Evolutionary conservation across 2,888 invertebrate species (phyloP).

Genomic region (Drosophila siamana): DNA sequence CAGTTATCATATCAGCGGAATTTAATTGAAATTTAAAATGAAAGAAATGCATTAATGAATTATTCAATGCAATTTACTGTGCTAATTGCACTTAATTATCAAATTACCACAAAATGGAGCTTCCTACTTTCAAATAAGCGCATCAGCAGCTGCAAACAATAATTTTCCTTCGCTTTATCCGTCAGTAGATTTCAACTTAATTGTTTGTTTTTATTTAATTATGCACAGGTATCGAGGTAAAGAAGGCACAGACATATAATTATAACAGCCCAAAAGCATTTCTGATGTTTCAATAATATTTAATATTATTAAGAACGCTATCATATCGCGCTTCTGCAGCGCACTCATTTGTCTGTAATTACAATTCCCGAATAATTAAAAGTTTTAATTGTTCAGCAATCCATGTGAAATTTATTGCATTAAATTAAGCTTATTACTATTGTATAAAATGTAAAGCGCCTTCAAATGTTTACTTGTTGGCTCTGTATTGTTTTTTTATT

Average conservation of each 20-base stretch:
- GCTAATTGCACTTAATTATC: neutral
- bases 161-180: neutral
- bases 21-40: too few species aligned
- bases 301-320: neutral
- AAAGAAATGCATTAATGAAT: too few species aligned
- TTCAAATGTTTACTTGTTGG: conserved; percentile 25
- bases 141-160: neutral
- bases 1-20: too few species aligned
- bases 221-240: neutral
- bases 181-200: neutral
- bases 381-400: neutral
- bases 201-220: neutral
- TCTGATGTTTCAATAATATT: neutral
- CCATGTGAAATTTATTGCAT: neutral
- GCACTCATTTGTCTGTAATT: neutral
- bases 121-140: neutral
- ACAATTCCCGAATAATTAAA: neutral
- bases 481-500: neutral
- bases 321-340: neutral
- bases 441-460: conserved; percentile 1
- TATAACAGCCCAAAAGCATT: neutral
- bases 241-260: neutral
- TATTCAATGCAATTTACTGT: too few species aligned
- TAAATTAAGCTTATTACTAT: conserved; percentile 9
- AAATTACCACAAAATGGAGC: neutral